Percentiles rank a stretch among this genome's conserved stretches.
Conservation (phyloP, 1,140 invertebrate species). For the Sesamia nonagrioides region DNA sequence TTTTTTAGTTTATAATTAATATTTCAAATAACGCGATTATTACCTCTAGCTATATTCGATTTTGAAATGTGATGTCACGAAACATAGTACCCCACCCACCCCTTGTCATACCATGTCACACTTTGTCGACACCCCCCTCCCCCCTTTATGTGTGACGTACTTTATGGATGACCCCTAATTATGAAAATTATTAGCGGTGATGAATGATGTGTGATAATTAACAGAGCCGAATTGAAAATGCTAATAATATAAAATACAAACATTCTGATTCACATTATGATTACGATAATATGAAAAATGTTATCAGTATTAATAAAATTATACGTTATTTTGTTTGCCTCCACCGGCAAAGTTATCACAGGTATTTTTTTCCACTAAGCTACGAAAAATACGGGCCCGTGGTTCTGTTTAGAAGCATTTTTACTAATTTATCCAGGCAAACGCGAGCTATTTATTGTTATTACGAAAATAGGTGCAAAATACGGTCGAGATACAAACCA, state of each 20-base stretch:
- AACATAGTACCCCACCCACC: no score
- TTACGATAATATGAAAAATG: conserved; percentile 7
- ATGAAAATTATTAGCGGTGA: conserved; percentile 6
- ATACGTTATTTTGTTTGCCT: not conserved
- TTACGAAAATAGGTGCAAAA: conserved; percentile 41
- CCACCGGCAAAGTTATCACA: not conserved
- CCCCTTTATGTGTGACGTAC: no score
- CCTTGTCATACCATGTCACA: no score
- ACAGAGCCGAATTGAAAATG: not conserved
- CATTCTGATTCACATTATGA: conserved; percentile 9
- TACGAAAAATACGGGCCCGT: not conserved
- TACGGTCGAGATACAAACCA: conserved; percentile 30
- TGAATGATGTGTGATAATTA: not conserved
- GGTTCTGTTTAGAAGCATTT: not conserved
- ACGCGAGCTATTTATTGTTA: conserved; percentile 38
- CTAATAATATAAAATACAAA: not conserved
- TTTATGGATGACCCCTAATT: no score
- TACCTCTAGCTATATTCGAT: no score
- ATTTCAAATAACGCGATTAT: no score
- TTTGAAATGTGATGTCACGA: no score
- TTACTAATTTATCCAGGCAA: conserved; percentile 5
- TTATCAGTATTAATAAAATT: not conserved
- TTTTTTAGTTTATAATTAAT: no score
- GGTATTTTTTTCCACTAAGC: conserved; percentile 14
- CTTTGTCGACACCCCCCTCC: no score